Base-by-base conservation (phyloP, 2,113 vertebrate species). In the Petrocephalus microphthalmus region DNA sequence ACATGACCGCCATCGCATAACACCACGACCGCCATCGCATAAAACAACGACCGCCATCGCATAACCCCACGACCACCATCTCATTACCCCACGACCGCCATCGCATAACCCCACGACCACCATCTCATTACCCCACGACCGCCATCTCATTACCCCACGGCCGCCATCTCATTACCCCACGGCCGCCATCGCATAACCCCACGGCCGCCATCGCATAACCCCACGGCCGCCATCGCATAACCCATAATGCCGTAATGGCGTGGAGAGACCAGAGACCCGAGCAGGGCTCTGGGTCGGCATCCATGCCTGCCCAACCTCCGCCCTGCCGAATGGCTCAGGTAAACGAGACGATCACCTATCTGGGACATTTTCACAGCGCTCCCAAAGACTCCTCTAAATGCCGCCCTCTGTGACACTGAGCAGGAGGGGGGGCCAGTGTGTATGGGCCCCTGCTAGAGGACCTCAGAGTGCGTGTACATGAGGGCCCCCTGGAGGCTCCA, bases 401-500 rank as follows among this genome's bases (percentile, higher is more conserved):
- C 91, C 89, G 64, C 84, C 84, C 88, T 91, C 53, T 42, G 88
- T 88, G 89, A 84, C 90, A 91, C 78, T 64, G 89, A 88, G 49
- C 25, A 64, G 60, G 5, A 2, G 5, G 15, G 37, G 42, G 42
- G 42, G 42, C 42, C 42, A 42, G 42, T 42, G 42, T 42, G 42
- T 42, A 51, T 0, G n/a, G 33, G 25, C 25, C 7, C 20, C 33
- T 51, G 29, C 37, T 10, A 42, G 52, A 20, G 17, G 54, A 42
- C 42, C 42, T 42, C 42, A 3, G 57, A 81, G 37, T 42, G 74
- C 33, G 37, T 33, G 22, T 37, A 29, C 11, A 42, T 10, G 0
- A 47, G 25, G 10, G 0, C 7, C 2, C 45, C 87, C 1, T 1
- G 20, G 71, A 22, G 88, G 67, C n/a, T 87, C 86, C 67, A 86